Base-by-base conservation (phyloP, 2,797 vertebrate species). In the Molothrus aeneus region DNA sequence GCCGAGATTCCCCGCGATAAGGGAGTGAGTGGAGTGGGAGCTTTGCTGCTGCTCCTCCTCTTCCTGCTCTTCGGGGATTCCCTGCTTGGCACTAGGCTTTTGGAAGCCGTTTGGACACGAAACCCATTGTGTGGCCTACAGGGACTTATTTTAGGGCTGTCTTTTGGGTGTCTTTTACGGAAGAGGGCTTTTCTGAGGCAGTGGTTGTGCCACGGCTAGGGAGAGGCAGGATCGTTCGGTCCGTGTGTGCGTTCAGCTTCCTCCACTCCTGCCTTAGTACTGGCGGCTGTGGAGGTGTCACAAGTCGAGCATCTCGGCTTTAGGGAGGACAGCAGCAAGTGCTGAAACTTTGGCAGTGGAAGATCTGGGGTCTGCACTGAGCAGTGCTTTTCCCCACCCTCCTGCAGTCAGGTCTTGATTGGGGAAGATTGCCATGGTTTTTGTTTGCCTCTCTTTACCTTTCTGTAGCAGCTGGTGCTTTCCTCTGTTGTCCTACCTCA, bases 321-420 rank as follows among this genome's bases (percentile, higher is more conserved):
- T 50, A 70, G 51, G 61, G 87, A 97, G 96, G 95, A 97, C 96
- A 96, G 95, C 95, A 97, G 95, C 95, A 92, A 97, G 96, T 96
- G 95, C 95, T 97, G 91, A 96, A 96, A 88, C 65, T 83, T 93
- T 36, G 60, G n/a, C n/a, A 66, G 28, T 60, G 59, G 24, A 82
- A 70, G 34, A 34, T 75, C 12, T 73, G 54, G 77, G 91, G 75
- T 86, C 51, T 91, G 47, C 51, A 13, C 15, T 34, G 50, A 63
- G 21, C n/a, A 15, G 32, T 48, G 50, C 11, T 69, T 82, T 88
- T 24, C 22, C 36, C 22, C 17, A n/a, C 31, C 17, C 19, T 69
- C 32, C 54, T 48, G 38, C 8, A 65, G 38, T 34, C 15, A 61
- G 57, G 38, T 56, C 17, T 78, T 36, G 13, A 24, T 5, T 47